Conservation (phyloP, 2,113 vertebrate genomes). For the Peromyscus leucopus region DNA sequence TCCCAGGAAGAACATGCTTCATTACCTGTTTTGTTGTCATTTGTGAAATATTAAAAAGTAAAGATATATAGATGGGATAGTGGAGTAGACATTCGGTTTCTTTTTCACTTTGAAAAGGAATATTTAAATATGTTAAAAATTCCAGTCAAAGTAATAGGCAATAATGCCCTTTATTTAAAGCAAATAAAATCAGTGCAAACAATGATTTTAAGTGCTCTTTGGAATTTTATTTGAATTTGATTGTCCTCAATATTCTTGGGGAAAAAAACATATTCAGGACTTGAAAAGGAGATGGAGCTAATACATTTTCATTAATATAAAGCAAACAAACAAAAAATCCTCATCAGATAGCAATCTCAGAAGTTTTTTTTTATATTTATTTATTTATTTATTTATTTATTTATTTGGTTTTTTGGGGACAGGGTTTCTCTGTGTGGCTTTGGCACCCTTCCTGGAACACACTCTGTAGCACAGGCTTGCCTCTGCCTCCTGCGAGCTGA, state of each 20-base stretch:
- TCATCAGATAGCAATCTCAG: neutral
- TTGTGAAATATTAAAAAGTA: neutral
- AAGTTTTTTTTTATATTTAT: neutral
- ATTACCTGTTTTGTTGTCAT: fast-evolving
- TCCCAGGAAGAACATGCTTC: neutral
- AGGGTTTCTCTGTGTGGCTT: no score
- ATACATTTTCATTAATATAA: neutral
- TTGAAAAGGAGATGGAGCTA: neutral
- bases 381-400: no score
- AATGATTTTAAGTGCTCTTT: neutral
- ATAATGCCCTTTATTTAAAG: neutral
- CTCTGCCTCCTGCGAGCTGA: no score
- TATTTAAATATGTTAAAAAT: neutral
- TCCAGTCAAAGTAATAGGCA: neutral
- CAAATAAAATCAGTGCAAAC: neutral
- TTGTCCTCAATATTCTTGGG: neutral
- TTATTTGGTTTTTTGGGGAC: no score
- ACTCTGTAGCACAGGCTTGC: no score
- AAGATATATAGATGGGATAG: neutral
- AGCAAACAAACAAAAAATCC: neutral
- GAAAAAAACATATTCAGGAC: neutral
- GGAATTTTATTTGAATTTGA: conserved; percentile 54
- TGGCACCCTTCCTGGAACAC: no score
- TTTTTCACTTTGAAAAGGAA: neutral
- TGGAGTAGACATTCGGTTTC: neutral